Base-by-base conservation (phyloP, 2,888 invertebrate species). In the Lithophane semibrunnea region DNA sequence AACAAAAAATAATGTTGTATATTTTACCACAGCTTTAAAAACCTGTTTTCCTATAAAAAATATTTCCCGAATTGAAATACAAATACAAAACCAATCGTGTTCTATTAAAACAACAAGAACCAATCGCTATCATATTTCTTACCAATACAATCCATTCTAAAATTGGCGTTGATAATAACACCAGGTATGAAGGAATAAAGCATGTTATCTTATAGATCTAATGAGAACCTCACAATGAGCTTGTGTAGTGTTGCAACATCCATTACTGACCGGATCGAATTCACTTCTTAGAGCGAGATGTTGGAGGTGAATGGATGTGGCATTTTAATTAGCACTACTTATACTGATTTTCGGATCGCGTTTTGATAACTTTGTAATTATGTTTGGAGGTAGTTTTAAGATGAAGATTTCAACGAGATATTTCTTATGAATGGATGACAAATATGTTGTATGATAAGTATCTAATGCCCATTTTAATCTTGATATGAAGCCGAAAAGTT, bases 251-350 rank as follows among this genome's bases (percentile, higher is more conserved):
- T 84, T 88, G 82, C 88, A 86, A 85, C 78, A 18, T 79, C 88
- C 88, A 88, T 89, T 88, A 88, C 85, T 56, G 75, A 54, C 47
- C 79, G 86, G 82, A 88, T 88, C 89, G 79, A 86, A 89, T 88
- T 87, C 77, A 79, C 82, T 73, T 61, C 75, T 71, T 44, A 24
- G 16, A 73, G 58, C 68, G 0, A 12, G 61, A 76, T 65, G 47
- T 24, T 18, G 7, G 24, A 66, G 1, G 1, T 0, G 2, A 49
- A 24, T 84, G 85, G 82, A 88, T 21, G 54, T 9, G 88, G 80
- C 16, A 54, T 21, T 56, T 54, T 10, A 16, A 49, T 16, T 49
- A 49, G 16, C 16, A 49, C 1, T 16, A 16, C 16, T 49, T 49
- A 1, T 44, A 44, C 44, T 12, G 44, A 3, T 13, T 49, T 49